phyloP scores from a whole-genome alignment of 2,113 vertebrate genomes.

The Ellobius talpinus region DNA sequence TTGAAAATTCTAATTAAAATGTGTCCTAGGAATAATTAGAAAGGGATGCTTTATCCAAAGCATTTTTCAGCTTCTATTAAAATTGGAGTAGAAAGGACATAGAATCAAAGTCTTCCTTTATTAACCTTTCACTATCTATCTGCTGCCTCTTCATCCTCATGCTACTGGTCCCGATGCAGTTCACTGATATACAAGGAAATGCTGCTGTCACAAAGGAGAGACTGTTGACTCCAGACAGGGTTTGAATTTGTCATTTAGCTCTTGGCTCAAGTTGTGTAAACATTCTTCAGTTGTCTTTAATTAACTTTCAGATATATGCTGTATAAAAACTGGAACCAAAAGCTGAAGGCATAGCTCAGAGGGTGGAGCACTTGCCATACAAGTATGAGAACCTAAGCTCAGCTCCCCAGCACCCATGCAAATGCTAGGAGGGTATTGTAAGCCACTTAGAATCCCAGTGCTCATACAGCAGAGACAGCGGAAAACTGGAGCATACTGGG shows the following conservation, averaged over 20 bases:
- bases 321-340: background rate
- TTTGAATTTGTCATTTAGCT: background rate
- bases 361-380: background rate
- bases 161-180: background rate
- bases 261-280: background rate
- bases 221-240: background rate
- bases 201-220: background rate
- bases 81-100: constrained; percentile 21
- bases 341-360: background rate
- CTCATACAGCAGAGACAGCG: no score
- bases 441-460: background rate
- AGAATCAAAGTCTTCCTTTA: background rate
- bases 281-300: background rate
- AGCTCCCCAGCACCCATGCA: background rate
- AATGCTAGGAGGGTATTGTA: background rate
- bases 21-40: constrained; percentile 24
- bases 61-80: constrained; percentile 11
- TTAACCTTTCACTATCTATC: background rate
- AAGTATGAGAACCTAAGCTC: background rate
- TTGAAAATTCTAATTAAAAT: constrained; percentile 38
- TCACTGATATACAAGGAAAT: background rate
- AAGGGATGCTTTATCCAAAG: background rate
- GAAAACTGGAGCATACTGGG: no score
- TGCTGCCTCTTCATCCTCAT: background rate
- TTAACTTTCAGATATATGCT: background rate